These are phyloP conservation scores for Poeciliopsis turrubarensis DNA, from an alignment of 2,113 vertebrate genomes.

Conservation along the genomic window DNA sequence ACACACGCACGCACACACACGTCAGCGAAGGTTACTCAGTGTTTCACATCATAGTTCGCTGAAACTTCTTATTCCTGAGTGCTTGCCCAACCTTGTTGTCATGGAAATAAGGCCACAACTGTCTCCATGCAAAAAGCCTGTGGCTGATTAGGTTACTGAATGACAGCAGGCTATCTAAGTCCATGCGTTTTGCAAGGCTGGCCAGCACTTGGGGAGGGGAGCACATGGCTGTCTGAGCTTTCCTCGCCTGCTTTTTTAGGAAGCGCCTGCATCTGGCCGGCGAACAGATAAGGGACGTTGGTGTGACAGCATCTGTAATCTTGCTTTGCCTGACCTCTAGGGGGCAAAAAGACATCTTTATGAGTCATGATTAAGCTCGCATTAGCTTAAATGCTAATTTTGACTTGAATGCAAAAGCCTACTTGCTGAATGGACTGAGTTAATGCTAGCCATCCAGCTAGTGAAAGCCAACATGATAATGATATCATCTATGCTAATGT, in stretches of 20 bases:
- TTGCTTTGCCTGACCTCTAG: constrained; percentile 41
- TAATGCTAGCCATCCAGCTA: too few relatives aligned
- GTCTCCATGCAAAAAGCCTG: constrained; percentile 49
- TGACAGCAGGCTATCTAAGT: constrained; percentile 42
- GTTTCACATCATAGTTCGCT: constrained; percentile 29
- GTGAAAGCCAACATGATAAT: too few relatives aligned
- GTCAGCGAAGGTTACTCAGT: constrained; percentile 28
- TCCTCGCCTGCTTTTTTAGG: not conserved
- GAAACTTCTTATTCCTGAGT: not conserved
- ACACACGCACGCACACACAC: not conserved
- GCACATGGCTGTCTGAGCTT: constrained; percentile 17
- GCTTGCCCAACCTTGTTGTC: constrained; percentile 26
- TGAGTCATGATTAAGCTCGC: constrained; percentile 18
- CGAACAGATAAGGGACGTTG: constrained; percentile 1
- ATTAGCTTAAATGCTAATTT: too few relatives aligned
- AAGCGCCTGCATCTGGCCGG: constrained; percentile 21
- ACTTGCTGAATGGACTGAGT: too few relatives aligned
- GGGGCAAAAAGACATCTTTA: constrained; percentile 30
- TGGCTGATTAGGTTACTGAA: constrained; percentile 48
- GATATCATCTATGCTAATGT: too few relatives aligned
- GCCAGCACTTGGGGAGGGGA: constrained; percentile 25
- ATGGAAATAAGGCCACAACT: constrained; percentile 42
- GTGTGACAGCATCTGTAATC: not conserved
- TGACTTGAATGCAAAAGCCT: too few relatives aligned
- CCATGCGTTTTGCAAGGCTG: constrained; percentile 28